phyloP scores from a whole-genome alignment of 2,797 vertebrate species.

The Gallinago solitaria region DNA sequence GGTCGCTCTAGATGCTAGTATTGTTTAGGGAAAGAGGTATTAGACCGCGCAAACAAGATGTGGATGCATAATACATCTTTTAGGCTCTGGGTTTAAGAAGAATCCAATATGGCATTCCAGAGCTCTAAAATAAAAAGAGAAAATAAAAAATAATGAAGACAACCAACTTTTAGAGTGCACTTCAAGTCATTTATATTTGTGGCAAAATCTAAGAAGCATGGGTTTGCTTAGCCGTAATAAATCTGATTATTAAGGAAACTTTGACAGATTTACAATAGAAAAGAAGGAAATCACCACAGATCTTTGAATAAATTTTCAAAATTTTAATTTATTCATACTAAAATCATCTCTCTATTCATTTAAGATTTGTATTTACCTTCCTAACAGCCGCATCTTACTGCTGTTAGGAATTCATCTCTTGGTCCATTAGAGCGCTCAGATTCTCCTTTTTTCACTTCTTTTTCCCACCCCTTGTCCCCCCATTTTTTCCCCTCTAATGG shows the following conservation, averaged over 20 bases:
- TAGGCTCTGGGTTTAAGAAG: not conserved
- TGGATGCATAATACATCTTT: not conserved
- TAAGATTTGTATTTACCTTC: not conserved
- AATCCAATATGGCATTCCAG: not conserved
- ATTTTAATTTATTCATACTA: too few species aligned
- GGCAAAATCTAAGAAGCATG: not conserved
- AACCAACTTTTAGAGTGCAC: not conserved
- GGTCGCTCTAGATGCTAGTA: not conserved
- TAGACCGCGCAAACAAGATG: rapidly evolving
- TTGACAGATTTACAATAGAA: not conserved
- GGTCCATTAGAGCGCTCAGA: not conserved
- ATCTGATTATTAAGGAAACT: not conserved
- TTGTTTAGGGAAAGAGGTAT: not conserved
- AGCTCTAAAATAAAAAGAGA: not conserved
- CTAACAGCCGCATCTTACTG: not conserved
- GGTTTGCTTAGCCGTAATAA: not conserved
- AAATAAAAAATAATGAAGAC: not conserved
- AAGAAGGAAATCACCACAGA: not conserved
- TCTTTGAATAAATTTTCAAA: not conserved
- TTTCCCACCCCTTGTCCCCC: not conserved
- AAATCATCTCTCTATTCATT: not conserved
- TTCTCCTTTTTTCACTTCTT: not conserved
- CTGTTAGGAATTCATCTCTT: not conserved
- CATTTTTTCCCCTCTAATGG: not conserved
- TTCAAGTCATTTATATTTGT: not conserved